Evolutionary conservation across 2,888 invertebrate genomes (phyloP).

Genomic region (Drosophila pseudotakahashii): DNA sequence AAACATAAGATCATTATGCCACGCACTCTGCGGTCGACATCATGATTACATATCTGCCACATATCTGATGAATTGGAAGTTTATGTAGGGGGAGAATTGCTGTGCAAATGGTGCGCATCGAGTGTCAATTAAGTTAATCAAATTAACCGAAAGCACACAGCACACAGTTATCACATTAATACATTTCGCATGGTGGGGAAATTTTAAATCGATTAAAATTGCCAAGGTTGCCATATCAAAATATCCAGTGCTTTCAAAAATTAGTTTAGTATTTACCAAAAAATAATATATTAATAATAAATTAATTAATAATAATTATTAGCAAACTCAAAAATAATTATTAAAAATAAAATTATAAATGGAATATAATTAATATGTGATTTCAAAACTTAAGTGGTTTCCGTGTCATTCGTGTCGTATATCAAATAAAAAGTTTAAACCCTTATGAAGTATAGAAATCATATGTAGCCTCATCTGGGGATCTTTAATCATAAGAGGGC

Average conservation of each 20-base stretch:
- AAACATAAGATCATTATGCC: conserved; percentile 63
- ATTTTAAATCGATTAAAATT: too few relatives aligned
- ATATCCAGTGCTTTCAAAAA: too few relatives aligned
- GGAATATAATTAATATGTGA: too few relatives aligned
- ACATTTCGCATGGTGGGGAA: neutral
- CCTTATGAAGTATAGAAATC: neutral
- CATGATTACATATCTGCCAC: neutral
- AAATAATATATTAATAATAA: too few relatives aligned
- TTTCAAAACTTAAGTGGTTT: too few relatives aligned
- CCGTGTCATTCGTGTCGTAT: too few relatives aligned
- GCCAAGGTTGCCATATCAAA: too few relatives aligned
- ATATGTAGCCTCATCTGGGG: neutral
- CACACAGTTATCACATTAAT: neutral
- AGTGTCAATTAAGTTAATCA: conserved; percentile 33
- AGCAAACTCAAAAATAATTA: too few relatives aligned
- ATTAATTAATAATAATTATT: too few relatives aligned
- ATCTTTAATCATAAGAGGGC: neutral
- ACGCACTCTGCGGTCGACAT: conserved; percentile 58
- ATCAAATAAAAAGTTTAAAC: too few relatives aligned
- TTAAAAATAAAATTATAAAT: too few relatives aligned
- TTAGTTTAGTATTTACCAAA: too few relatives aligned
- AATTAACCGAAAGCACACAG: neutral
- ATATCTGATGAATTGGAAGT: conserved; percentile 23
- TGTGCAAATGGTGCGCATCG: neutral
- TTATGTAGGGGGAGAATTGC: neutral